phyloP scores from a whole-genome alignment of 2,797 vertebrate species.

The Notolepis coatsorum region DNA sequence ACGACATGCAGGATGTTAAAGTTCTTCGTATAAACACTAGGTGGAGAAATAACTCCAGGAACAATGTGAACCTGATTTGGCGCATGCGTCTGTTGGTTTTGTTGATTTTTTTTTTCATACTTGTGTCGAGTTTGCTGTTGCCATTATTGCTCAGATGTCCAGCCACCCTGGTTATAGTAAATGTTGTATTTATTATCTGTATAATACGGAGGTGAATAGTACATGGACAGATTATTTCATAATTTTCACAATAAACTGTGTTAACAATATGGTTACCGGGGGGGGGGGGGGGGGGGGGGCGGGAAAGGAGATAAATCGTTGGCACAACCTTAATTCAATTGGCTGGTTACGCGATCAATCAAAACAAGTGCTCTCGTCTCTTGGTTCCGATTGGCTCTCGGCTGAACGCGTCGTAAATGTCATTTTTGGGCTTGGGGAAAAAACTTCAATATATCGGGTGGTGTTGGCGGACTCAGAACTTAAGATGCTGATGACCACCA shows the following conservation, averaged over 20 bases:
- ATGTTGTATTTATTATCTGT: too few species aligned
- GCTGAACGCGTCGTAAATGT: conserved; percentile 59
- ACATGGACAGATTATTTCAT: conserved; percentile 20
- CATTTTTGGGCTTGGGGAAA: conserved; percentile 60
- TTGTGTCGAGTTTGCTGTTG: too few species aligned
- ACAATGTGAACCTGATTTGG: background rate
- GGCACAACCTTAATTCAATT: conserved; percentile 11
- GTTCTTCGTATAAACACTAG: background rate
- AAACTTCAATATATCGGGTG: conserved; percentile 48
- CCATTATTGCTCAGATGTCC: too few species aligned
- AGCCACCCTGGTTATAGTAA: too few species aligned
- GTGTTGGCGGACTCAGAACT: conserved; percentile 32
- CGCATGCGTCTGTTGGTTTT: background rate
- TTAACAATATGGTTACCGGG: background rate
- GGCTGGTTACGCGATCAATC: conserved; percentile 23
- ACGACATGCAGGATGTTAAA: background rate
- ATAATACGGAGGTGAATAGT: too few species aligned
- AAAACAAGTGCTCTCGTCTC: rapidly evolving
- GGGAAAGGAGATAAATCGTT: background rate
- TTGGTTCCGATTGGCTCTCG: conserved; percentile 55
- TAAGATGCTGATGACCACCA: conserved; percentile 25
- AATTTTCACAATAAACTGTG: conserved; percentile 4
- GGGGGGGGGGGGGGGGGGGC: background rate
- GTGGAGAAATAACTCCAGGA: background rate
- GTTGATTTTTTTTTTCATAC: too few species aligned